Conservation (phyloP, 2,888 invertebrate genomes). For the Arrhopalites spinosus region DNA sequence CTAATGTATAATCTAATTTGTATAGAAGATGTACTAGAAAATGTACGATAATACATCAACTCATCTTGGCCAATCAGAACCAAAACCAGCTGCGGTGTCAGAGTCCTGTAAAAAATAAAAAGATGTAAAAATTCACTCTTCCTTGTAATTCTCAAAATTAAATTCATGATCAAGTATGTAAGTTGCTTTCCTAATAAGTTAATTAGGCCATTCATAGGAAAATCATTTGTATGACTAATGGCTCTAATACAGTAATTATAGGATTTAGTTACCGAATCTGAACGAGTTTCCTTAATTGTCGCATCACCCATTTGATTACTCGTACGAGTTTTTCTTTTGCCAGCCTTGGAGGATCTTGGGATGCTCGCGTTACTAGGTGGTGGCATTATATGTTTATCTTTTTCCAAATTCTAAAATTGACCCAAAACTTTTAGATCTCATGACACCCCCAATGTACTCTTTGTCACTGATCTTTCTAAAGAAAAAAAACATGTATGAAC, state of each 20-base stretch:
- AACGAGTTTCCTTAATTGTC: constrained; percentile 63
- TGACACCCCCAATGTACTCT: no score
- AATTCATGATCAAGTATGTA: no score
- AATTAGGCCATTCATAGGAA: no score
- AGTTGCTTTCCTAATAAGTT: no score
- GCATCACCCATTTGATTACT: constrained; percentile 29
- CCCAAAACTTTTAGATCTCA: neutral
- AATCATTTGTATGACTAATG: no score
- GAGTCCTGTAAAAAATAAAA: no score
- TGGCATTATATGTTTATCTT: constrained; percentile 33
- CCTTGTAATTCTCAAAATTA: no score
- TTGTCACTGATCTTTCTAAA: no score
- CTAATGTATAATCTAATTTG: neutral
- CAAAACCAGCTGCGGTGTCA: constrained; percentile 86
- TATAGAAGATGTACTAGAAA: neutral
- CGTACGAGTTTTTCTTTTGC: constrained; percentile 32
- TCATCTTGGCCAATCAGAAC: constrained; percentile 69
- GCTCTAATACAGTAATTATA: no score
- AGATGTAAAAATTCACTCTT: no score
- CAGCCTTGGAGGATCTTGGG: neutral
- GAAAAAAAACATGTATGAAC: neutral
- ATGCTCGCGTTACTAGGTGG: constrained; percentile 25
- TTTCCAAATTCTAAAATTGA: neutral
- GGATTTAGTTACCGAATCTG: no score
- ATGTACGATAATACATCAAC: neutral